phyloP scores from a whole-genome alignment of 2,888 invertebrate genomes.

The Leptura quadrifasciata region DNA sequence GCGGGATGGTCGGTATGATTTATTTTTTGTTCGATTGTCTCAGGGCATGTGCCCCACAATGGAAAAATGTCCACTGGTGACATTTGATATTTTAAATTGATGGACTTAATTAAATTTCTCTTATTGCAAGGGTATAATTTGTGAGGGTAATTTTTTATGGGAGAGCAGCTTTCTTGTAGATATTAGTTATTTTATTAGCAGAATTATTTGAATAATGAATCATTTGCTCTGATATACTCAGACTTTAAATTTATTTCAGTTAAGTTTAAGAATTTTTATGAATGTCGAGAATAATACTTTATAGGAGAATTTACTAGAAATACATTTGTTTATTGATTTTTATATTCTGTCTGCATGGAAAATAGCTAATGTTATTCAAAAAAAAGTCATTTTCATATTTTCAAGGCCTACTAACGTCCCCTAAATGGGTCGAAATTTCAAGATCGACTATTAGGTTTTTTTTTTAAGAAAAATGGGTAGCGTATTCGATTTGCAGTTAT shows the following conservation, averaged over 20 bases:
- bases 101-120: constrained; percentile 32
- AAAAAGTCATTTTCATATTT: too few species aligned
- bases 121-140: constrained; percentile 5
- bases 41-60: constrained; percentile 46
- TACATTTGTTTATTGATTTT: too few species aligned
- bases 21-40: constrained; percentile 63
- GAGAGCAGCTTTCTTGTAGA: not conserved
- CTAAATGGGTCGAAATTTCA: too few species aligned
- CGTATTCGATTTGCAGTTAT: too few species aligned
- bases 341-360: too few species aligned
- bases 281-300: too few species aligned
- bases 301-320: too few species aligned
- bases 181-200: not conserved
- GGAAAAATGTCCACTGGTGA: constrained; percentile 38
- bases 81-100: constrained; percentile 37
- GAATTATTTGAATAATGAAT: not conserved
- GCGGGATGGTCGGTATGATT: constrained; percentile 69
- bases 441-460: too few species aligned
- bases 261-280: too few species aligned
- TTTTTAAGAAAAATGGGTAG: too few species aligned
- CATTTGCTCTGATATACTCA: not conserved
- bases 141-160: constrained; percentile 8
- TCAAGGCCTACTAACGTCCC: too few species aligned
- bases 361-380: too few species aligned
- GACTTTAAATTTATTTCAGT: not conserved